A percentile compares a stretch with the other conserved stretches of the same genome.
phyloP scores from a whole-genome alignment of 2,888 invertebrate genomes.

The Heteromurus nitidus region DNA sequence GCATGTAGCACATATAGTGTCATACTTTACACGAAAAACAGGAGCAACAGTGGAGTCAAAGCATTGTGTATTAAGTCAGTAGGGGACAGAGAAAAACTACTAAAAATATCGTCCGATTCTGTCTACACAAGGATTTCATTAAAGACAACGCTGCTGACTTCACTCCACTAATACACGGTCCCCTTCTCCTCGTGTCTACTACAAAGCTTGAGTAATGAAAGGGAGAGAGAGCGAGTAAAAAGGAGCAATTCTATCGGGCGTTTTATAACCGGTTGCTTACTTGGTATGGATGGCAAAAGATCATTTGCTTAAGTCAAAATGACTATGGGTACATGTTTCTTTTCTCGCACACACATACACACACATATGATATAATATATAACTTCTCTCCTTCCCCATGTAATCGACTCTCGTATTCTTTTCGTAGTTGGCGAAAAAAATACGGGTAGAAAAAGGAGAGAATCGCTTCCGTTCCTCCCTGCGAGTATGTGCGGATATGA shows the following conservation, averaged over 20 bases:
- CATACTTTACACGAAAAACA: not conserved
- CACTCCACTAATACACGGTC: not conserved
- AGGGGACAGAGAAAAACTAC: constrained; percentile 26
- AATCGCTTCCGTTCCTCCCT: not conserved
- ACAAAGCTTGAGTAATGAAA: constrained; percentile 17
- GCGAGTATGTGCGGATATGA: constrained; percentile 34
- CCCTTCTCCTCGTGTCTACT: not conserved
- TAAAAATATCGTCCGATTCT: constrained; percentile 49
- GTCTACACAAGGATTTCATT: constrained; percentile 52
- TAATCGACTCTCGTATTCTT: too few relatives aligned
- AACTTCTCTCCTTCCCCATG: too few relatives aligned
- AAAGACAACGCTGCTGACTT: constrained; percentile 33
- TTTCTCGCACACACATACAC: not conserved
- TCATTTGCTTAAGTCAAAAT: constrained; percentile 59
- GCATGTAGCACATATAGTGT: not conserved
- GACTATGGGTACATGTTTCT: constrained; percentile 17
- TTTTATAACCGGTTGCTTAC: constrained; percentile 15
- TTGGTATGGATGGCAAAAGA: constrained; percentile 39
- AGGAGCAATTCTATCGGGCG: constrained; percentile 37
- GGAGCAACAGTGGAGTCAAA: not conserved
- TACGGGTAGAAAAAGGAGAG: constrained; percentile 6
- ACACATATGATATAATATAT: not conserved
- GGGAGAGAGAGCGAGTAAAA: constrained; percentile 24
- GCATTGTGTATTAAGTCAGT: too few relatives aligned
- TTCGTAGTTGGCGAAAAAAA: too few relatives aligned